A percentile compares a stretch with the other conserved stretches of the same genome.
These are phyloP conservation scores for Edolisoma coerulescens DNA, from an alignment of 2,113 vertebrate species.

Conservation along the genomic window DNA sequence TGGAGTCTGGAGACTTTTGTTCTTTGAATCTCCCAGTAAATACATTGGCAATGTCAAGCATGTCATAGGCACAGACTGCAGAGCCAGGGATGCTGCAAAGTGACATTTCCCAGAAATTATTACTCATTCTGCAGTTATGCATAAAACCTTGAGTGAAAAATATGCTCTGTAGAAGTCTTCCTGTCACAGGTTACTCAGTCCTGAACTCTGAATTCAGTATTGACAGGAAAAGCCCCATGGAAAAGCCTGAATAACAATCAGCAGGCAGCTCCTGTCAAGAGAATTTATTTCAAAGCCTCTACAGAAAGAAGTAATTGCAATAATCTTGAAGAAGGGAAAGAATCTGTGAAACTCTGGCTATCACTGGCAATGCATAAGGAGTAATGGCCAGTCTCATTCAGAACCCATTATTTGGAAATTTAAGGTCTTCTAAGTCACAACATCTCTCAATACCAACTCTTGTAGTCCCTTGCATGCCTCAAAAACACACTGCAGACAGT, in stretches of 20 bases:
- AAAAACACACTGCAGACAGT: neutral
- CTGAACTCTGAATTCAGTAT: constrained; percentile 14
- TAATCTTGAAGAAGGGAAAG: neutral
- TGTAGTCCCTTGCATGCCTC: neutral
- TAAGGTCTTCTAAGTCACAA: neutral
- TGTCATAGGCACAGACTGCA: constrained; percentile 96
- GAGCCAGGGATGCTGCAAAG: constrained; percentile 93
- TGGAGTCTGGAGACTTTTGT: constrained; percentile 96
- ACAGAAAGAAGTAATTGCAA: neutral
- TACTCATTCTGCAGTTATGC: constrained; percentile 40
- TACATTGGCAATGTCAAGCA: constrained; percentile 90
- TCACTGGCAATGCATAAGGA: neutral
- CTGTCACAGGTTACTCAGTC: neutral
- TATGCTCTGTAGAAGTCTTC: constrained; percentile 26
- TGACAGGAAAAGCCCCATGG: constrained; percentile 14
- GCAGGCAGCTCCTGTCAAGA: constrained; percentile 5
- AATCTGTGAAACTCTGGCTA: neutral
- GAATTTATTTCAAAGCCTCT: neutral
- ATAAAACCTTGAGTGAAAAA: constrained; percentile 33
- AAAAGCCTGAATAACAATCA: constrained; percentile 1
- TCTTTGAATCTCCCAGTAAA: constrained; percentile 98
- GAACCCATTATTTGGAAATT: neutral
- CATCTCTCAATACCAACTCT: neutral
- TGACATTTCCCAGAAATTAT: constrained; percentile 62
- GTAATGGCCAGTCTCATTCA: neutral